These are phyloP conservation scores for Ochropleura leucogaster DNA, from an alignment of 2,888 invertebrate genomes.

Conservation along the genomic window DNA sequence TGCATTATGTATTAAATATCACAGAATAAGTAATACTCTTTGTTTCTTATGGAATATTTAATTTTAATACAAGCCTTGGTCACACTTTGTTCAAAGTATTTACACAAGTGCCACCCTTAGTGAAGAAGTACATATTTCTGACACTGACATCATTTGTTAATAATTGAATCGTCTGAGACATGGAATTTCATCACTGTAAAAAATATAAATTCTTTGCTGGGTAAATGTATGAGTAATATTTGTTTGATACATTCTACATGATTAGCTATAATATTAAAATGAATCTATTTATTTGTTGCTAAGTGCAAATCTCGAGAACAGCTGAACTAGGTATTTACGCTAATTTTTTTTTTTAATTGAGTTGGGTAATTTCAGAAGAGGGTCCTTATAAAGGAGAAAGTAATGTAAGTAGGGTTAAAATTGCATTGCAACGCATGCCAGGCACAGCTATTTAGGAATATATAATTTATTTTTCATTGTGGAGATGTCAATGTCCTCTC, in stretches of 20 bases:
- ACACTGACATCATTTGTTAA: conserved; percentile 80
- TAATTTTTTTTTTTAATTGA: no score
- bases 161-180: conserved; percentile 37
- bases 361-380: no score
- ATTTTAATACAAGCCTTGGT: conserved; percentile 32
- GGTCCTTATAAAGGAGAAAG: no score
- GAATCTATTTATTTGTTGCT: no score
- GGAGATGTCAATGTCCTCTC: conserved; percentile 44
- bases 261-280: neutral
- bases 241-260: conserved; percentile 32
- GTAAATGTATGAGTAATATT: conserved; percentile 49
- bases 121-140: conserved; percentile 67
- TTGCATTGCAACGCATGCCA: no score
- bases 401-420: no score
- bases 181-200: conserved; percentile 56
- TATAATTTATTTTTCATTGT: conserved; percentile 27
- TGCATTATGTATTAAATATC: conserved; percentile 36
- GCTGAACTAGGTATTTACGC: no score
- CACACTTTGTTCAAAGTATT: conserved; percentile 68
- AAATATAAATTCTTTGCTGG: conserved; percentile 28
- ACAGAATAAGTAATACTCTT: conserved; percentile 32
- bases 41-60: conserved; percentile 40
- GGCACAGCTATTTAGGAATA: no score
- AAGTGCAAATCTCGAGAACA: no score
- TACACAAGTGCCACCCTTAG: conserved; percentile 77